Percentiles rank a stretch among this genome's conserved stretches.
phyloP scores from a whole-genome alignment of 2,888 invertebrate genomes.

The Leptinotarsa haldemani region DNA sequence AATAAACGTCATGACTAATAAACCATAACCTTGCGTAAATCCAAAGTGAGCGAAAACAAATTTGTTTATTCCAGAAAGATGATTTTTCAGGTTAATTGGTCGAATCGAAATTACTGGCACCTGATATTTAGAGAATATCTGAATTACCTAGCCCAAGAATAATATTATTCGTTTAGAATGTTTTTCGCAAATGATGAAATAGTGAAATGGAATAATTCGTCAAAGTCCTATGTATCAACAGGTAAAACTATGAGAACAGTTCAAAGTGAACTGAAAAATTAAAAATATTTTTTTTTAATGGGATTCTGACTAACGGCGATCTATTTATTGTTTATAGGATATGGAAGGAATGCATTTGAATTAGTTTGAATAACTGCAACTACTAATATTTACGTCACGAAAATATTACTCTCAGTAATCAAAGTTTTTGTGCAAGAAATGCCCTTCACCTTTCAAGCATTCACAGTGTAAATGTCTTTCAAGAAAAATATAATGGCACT shows the following conservation, averaged over 20 bases:
- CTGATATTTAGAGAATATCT: slow-evolving; percentile 9
- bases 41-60: slow-evolving; percentile 34
- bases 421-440: background rate
- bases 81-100: slow-evolving; percentile 11
- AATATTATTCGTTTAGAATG: background rate
- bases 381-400: too few relatives aligned
- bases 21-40: slow-evolving; percentile 40
- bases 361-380: too few relatives aligned
- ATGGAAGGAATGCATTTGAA: too few relatives aligned
- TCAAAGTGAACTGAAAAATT: too few relatives aligned
- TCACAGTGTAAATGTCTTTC: slow-evolving; percentile 3
- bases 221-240: too few relatives aligned
- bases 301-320: too few relatives aligned
- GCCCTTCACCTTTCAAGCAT: background rate
- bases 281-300: too few relatives aligned
- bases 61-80: slow-evolving; percentile 24
- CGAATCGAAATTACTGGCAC: slow-evolving; percentile 8
- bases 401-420: too few relatives aligned
- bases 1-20: slow-evolving; percentile 26
- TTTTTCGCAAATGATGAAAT: background rate
- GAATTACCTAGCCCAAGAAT: background rate
- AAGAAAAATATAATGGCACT: slow-evolving; percentile 5
- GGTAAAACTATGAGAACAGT: too few relatives aligned
- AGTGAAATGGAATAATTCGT: too few relatives aligned
- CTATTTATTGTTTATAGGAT: too few relatives aligned